Evolutionary conservation across 23 tunicate species (phyloP).

Genomic region (Phallusia fumigata): DNA sequence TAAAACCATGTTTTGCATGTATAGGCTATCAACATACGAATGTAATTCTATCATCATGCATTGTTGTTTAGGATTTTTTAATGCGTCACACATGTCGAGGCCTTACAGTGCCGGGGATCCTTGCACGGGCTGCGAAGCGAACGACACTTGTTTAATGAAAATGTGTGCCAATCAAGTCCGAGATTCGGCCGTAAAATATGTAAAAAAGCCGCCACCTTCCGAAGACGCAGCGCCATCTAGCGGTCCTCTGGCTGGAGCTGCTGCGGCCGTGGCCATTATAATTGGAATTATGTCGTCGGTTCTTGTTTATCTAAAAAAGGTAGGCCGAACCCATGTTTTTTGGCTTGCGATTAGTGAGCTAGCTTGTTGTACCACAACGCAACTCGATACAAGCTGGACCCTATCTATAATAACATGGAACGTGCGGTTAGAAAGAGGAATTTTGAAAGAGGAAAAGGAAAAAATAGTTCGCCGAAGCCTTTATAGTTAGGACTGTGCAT

Average conservation of each 20-base stretch:
- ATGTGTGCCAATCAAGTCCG: not conserved
- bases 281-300: not conserved
- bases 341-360: too few relatives aligned
- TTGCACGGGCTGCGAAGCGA: not conserved
- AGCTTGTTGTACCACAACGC: too few relatives aligned
- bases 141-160: not conserved
- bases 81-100: not conserved
- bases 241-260: not conserved
- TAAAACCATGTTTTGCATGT: too few relatives aligned
- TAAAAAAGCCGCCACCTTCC: not conserved
- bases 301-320: not conserved
- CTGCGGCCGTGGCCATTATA: not conserved
- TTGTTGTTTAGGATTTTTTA: not conserved
- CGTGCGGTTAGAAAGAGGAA: too few relatives aligned
- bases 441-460: too few relatives aligned
- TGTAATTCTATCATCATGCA: too few relatives aligned
- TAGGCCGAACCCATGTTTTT: not conserved
- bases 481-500: too few relatives aligned
- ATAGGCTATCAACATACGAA: too few relatives aligned
- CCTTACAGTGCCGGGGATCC: slow-evolving; percentile 3
- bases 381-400: too few relatives aligned
- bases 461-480: too few relatives aligned
- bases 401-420: too few relatives aligned
- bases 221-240: not conserved
- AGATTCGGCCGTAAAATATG: not conserved